Conservation (phyloP, 1,140 invertebrate species). For the Berghia stephanieae region DNA sequence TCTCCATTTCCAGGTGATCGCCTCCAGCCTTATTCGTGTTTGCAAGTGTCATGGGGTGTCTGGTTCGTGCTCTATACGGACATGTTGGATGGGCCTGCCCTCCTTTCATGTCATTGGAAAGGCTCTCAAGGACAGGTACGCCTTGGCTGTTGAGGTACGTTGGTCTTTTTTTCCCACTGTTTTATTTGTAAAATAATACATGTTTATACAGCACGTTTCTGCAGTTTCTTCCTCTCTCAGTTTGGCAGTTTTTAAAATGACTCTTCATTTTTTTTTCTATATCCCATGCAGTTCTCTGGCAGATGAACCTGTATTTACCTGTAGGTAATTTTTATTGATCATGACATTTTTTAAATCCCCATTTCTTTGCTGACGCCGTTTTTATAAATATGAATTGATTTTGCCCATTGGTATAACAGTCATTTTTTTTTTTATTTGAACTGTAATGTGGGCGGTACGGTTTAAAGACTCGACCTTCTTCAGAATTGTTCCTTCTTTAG, state of each 20-base stretch:
- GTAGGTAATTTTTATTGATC: too few relatives aligned
- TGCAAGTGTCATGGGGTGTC: constrained; percentile 98
- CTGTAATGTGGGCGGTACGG: too few relatives aligned
- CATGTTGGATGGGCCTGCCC: constrained; percentile 93
- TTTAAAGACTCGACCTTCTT: background rate
- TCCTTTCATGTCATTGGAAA: constrained; percentile 85
- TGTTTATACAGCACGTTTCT: background rate
- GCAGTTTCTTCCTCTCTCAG: background rate
- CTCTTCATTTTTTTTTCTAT: too few relatives aligned
- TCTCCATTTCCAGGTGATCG: constrained; percentile 87
- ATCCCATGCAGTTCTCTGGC: too few relatives aligned
- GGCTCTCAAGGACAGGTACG: constrained; percentile 84
- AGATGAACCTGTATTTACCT: too few relatives aligned
- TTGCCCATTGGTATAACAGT: too few relatives aligned
- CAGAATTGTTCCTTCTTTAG: background rate
- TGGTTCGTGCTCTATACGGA: constrained; percentile 92
- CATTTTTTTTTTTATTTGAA: too few relatives aligned
- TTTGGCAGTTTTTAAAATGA: background rate
- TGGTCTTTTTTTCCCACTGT: background rate
- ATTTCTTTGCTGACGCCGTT: too few relatives aligned
- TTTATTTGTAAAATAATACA: background rate
- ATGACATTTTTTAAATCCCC: too few relatives aligned
- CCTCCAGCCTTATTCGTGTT: constrained; percentile 74
- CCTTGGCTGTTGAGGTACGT: constrained; percentile 69
- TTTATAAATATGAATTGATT: too few relatives aligned